Conservation (phyloP, 2,797 vertebrate genomes). For the Peromyscus attwateri region DNA sequence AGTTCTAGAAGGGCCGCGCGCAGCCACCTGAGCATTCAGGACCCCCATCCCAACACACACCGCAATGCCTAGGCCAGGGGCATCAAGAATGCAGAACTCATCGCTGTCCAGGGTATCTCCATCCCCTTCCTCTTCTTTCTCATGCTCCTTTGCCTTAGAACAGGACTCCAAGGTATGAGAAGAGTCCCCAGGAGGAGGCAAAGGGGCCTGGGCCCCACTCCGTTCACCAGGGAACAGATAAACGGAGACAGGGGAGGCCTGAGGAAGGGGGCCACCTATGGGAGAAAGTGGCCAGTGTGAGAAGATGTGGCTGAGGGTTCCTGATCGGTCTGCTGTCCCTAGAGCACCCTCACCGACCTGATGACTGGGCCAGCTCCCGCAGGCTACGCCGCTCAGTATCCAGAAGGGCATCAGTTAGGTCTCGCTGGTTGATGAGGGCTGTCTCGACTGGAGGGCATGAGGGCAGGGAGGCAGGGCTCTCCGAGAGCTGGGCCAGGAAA, state of each 20-base stretch:
- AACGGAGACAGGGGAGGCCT: constrained; percentile 92
- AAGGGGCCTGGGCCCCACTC: constrained; percentile 86
- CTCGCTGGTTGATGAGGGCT: constrained; percentile 95
- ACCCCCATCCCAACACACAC: constrained; percentile 85
- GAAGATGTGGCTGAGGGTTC: fast-evolving
- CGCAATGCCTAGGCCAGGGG: constrained; percentile 95
- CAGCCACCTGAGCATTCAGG: not conserved
- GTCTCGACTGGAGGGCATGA: constrained; percentile 93
- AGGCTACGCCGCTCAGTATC: constrained; percentile 92
- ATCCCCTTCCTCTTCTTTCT: constrained; percentile 84
- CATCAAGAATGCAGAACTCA: constrained; percentile 96
- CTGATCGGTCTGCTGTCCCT: not conserved
- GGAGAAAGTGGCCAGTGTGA: constrained; percentile 65
- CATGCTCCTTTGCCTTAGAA: constrained; percentile 88
- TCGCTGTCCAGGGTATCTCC: constrained; percentile 93
- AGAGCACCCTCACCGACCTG: constrained; percentile 9
- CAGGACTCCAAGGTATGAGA: constrained; percentile 72
- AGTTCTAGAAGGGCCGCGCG: not conserved
- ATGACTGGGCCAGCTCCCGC: constrained; percentile 80
- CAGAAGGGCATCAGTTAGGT: constrained; percentile 94
- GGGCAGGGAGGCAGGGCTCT: constrained; percentile 90
- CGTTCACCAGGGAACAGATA: constrained; percentile 95
- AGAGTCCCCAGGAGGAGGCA: constrained; percentile 84
- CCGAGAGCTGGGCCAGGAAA: constrained; percentile 83
- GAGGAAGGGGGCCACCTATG: constrained; percentile 85